phyloP scores from a whole-genome alignment of 2,888 invertebrate genomes.

The Netelia virgata region DNA sequence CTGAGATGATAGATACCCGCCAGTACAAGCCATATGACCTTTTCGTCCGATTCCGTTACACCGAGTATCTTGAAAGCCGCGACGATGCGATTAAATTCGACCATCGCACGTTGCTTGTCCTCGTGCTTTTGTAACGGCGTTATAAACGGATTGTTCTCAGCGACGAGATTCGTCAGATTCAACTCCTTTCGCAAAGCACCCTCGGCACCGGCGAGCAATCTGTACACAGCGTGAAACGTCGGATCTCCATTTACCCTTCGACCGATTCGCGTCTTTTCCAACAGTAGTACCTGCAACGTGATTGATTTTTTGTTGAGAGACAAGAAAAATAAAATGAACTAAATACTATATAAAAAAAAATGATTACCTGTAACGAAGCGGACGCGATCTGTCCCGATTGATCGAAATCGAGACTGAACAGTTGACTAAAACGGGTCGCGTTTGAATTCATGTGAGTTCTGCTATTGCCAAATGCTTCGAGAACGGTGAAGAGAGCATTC shows the following conservation, averaged over 20 bases:
- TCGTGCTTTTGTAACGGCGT: conserved; percentile 91
- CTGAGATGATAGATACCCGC: conserved; percentile 98
- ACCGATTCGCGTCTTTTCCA: conserved; percentile 92
- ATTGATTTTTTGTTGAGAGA: too few relatives aligned
- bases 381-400: conserved; percentile 96
- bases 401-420: conserved; percentile 98
- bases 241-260: conserved; percentile 90
- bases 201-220: conserved; percentile 93
- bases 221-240: conserved; percentile 89
- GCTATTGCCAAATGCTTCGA: conserved; percentile 96
- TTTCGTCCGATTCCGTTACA: conserved; percentile 92
- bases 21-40: conserved; percentile 94
- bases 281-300: conserved; percentile 87
- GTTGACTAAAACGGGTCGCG: conserved; percentile 95
- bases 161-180: conserved; percentile 90
- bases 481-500: conserved; percentile 92
- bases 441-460: conserved; percentile 94
- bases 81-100: conserved; percentile 93
- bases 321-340: neutral
- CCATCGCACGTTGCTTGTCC: conserved; percentile 92
- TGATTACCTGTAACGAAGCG: conserved; percentile 92
- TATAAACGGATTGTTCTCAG: conserved; percentile 92
- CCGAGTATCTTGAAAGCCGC: conserved; percentile 91
- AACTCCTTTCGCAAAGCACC: conserved; percentile 93
- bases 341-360: neutral